Conservation (phyloP, 2,113 vertebrate genomes). For the Pomatorhinus ruficollis region DNA sequence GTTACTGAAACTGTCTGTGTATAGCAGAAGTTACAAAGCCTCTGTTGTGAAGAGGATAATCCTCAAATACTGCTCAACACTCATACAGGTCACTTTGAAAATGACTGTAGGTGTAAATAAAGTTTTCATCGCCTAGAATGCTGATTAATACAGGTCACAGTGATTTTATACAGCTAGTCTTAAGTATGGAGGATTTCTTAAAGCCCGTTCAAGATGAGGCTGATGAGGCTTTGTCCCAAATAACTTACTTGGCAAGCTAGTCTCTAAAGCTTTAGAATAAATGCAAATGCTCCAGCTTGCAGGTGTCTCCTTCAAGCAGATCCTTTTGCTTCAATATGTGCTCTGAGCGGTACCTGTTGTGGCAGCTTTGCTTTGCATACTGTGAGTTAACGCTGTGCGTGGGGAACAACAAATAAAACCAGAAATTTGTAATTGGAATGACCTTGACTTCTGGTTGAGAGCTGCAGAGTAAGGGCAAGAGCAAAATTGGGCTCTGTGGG, state of each 20-base stretch:
- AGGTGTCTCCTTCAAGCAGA: not conserved
- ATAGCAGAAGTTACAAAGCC: not conserved
- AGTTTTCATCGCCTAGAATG: not conserved
- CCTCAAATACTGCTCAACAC: not conserved
- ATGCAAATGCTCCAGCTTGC: not conserved
- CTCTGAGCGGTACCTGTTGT: not conserved
- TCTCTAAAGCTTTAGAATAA: not conserved
- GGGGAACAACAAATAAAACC: not conserved
- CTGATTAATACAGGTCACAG: not conserved
- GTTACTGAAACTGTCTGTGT: not conserved
- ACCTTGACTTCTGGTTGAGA: conserved; percentile 8
- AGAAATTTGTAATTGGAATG: not conserved
- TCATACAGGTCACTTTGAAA: not conserved
- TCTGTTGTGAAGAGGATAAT: not conserved
- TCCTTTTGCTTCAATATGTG: not conserved
- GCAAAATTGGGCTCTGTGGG: not conserved
- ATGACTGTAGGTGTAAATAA: not conserved
- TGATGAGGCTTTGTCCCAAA: not conserved
- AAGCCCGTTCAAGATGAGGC: not conserved
- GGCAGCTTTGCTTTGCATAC: not conserved
- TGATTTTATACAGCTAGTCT: not conserved
- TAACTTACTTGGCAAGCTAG: not conserved
- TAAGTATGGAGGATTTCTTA: not conserved
- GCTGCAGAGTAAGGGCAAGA: not conserved
- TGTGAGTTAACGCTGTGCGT: accelerated